A percentile compares a stretch with the other conserved stretches of the same genome.
Conservation (phyloP, 2,113 vertebrate genomes). For the Psettodes erumei region DNA sequence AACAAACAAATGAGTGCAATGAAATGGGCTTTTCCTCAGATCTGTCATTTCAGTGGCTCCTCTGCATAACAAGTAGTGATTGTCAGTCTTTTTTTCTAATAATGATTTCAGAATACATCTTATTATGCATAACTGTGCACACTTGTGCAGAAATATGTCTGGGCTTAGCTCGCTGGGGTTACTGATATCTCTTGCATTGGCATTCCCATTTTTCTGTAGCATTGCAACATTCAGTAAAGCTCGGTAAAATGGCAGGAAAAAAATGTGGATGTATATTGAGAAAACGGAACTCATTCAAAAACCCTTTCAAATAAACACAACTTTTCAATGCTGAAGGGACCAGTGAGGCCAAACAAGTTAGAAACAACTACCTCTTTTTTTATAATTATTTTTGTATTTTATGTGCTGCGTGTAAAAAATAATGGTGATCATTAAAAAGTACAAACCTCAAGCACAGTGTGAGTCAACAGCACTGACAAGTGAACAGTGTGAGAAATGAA, state of each 20-base stretch:
- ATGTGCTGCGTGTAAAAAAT: neutral
- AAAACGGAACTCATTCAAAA: slow-evolving; percentile 16
- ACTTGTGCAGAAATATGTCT: slow-evolving; percentile 37
- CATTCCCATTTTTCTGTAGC: slow-evolving; percentile 27
- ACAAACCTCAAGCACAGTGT: slow-evolving; percentile 1
- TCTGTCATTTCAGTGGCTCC: slow-evolving; percentile 37
- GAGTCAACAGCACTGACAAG: slow-evolving; percentile 5
- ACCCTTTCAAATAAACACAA: neutral
- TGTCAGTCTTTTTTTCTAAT: slow-evolving; percentile 35
- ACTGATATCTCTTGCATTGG: slow-evolving; percentile 12
- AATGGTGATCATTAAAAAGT: slow-evolving; percentile 18
- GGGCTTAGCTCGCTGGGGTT: neutral
- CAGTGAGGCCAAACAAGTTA: neutral
- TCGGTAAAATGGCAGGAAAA: slow-evolving; percentile 8
- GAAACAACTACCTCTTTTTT: neutral
- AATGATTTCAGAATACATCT: slow-evolving; percentile 38
- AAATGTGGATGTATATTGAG: neutral
- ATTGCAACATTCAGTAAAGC: slow-evolving; percentile 14
- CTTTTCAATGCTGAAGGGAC: neutral
- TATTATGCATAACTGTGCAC: slow-evolving; percentile 26
- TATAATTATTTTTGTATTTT: slow-evolving; percentile 4
- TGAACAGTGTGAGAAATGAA: slow-evolving; percentile 30
- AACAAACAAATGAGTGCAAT: slow-evolving; percentile 32
- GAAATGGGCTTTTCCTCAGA: slow-evolving; percentile 28
- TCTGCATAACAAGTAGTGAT: slow-evolving; percentile 35